Conservation (phyloP, 2,113 vertebrate species). For the Zapus hudsonius region DNA sequence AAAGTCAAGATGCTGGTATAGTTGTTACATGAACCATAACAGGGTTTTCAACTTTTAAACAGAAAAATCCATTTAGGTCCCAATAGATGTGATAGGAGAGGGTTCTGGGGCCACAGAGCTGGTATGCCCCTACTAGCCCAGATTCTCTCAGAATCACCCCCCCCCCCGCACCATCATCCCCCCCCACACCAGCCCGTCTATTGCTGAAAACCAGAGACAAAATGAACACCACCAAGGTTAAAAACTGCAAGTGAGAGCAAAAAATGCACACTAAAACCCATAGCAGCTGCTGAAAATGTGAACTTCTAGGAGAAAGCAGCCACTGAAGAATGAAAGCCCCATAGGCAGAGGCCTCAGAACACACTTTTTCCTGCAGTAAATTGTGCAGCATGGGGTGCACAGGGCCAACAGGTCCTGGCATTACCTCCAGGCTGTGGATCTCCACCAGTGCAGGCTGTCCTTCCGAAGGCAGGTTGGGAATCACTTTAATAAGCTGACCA, state of each 20-base stretch:
- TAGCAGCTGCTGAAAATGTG: not conserved
- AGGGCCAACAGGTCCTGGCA: not conserved
- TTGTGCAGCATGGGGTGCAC: not conserved
- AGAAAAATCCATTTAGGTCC: not conserved
- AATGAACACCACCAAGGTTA: fast-evolving
- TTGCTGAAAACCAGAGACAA: fast-evolving
- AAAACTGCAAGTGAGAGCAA: not conserved
- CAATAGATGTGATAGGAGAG: fast-evolving
- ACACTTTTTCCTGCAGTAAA: not conserved
- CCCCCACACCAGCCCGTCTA: not conserved
- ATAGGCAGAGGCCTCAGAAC: not conserved
- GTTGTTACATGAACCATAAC: not conserved
- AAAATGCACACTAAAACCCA: not conserved
- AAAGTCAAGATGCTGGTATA: not conserved
- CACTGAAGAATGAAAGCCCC: not conserved
- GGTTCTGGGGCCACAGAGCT: too few species aligned
- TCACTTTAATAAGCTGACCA: slow-evolving; percentile 93
- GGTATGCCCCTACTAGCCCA: too few species aligned
- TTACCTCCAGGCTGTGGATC: slow-evolving; percentile 96
- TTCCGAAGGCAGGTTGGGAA: slow-evolving; percentile 96
- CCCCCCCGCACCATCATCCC: too few species aligned
- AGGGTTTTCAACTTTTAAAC: not conserved
- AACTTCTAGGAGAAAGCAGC: fast-evolving
- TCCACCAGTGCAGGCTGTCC: slow-evolving; percentile 97
- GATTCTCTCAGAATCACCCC: not conserved